phyloP scores from a whole-genome alignment of 2,888 invertebrate genomes.

The Molorchus minor region DNA sequence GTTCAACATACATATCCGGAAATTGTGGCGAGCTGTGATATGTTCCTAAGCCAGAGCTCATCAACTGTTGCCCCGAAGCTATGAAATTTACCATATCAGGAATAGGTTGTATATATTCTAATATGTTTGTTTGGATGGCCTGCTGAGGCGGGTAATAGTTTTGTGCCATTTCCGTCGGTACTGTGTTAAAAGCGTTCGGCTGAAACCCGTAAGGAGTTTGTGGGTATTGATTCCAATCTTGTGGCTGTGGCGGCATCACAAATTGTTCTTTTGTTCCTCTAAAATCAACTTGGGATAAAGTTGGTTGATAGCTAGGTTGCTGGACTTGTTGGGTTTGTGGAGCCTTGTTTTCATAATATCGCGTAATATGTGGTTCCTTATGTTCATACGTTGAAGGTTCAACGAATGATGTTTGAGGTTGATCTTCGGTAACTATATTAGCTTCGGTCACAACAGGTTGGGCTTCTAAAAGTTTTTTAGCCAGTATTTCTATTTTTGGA shows the following conservation, averaged over 20 bases:
- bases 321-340: not conserved
- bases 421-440: conserved; percentile 10
- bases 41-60: conserved; percentile 64
- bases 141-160: conserved; percentile 38
- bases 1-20: conserved; percentile 23
- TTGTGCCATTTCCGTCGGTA: conserved; percentile 28
- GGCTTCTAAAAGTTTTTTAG: conserved; percentile 7
- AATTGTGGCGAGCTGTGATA: conserved; percentile 55
- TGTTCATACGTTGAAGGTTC: not conserved
- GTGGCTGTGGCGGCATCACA: conserved; percentile 32
- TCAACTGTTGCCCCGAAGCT: conserved; percentile 61
- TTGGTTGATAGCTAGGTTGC: conserved; percentile 16
- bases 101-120: conserved; percentile 63
- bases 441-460: conserved; percentile 15
- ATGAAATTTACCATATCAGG: conserved; percentile 66
- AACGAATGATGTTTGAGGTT: not conserved
- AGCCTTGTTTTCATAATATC: conserved; percentile 2
- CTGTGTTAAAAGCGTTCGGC: conserved; percentile 24
- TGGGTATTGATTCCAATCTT: conserved; percentile 50
- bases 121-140: conserved; percentile 53
- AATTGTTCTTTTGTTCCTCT: conserved; percentile 25
- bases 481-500: conserved; percentile 11
- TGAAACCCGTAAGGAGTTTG: conserved; percentile 43
- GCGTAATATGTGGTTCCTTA: not conserved
- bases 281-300: conserved; percentile 20